These are phyloP conservation scores for Ennomos quercinarius DNA, from an alignment of 2,888 invertebrate species.

Conservation along the genomic window DNA sequence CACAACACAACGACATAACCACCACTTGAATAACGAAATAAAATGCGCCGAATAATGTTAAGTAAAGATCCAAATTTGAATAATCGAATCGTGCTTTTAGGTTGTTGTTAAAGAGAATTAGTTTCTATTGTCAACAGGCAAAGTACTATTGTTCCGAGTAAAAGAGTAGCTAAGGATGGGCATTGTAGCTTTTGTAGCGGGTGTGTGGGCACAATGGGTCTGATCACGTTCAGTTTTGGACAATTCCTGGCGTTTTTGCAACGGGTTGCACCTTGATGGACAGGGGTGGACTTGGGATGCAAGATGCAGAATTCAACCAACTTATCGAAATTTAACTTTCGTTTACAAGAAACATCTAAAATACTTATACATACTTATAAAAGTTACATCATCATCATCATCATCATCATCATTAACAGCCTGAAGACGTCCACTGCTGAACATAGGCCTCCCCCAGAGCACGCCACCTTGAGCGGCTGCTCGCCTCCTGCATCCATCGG, in stretches of 20 bases:
- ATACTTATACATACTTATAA: no score
- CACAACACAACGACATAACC: constrained; percentile 45
- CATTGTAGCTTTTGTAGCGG: constrained; percentile 81
- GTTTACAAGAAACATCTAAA: no score
- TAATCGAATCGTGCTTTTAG: not conserved
- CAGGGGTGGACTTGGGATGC: constrained; percentile 57
- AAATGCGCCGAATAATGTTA: constrained; percentile 22
- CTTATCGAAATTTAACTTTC: no score
- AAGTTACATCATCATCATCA: no score
- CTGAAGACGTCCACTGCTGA: no score
- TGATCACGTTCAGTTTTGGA: constrained; percentile 83
- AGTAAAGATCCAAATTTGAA: constrained; percentile 20
- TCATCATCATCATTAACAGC: no score
- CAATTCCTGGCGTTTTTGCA: constrained; percentile 82
- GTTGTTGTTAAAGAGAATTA: constrained; percentile 33
- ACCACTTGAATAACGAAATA: constrained; percentile 12
- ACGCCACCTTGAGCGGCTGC: no score
- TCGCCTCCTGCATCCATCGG: no score
- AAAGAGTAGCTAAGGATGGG: constrained; percentile 83
- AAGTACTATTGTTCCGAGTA: constrained; percentile 79
- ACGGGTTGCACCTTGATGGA: constrained; percentile 81
- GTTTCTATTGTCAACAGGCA: constrained; percentile 70
- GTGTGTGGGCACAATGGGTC: constrained; percentile 77
- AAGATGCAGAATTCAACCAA: not conserved
- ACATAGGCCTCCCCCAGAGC: no score